A percentile compares a stretch with the other conserved stretches of the same genome.
Conservation (phyloP, 2,113 vertebrate species). For the Phylloscopus trochiloides region DNA sequence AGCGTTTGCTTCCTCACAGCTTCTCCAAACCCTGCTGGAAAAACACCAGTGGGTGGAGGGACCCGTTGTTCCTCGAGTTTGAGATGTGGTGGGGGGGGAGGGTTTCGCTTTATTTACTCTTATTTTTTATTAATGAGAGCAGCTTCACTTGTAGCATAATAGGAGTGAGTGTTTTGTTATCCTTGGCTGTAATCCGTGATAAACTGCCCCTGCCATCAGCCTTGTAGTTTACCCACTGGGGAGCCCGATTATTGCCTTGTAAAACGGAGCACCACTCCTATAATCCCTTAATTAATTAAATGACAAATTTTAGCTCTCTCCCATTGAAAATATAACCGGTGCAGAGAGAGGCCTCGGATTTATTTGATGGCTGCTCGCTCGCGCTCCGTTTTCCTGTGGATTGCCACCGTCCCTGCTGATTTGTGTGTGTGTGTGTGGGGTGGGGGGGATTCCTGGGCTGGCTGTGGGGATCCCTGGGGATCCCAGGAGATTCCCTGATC, state of each 20-base stretch:
- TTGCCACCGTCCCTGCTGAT: background rate
- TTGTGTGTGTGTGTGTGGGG: accelerated
- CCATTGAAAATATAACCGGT: conserved; percentile 74
- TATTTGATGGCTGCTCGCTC: conserved; percentile 20
- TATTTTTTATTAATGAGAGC: conserved; percentile 77
- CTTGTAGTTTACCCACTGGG: conserved; percentile 76
- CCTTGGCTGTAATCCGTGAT: conserved; percentile 74
- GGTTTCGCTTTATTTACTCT: conserved; percentile 67
- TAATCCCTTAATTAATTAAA: conserved; percentile 82
- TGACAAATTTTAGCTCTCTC: conserved; percentile 78
- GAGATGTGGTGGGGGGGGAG: background rate
- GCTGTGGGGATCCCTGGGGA: background rate
- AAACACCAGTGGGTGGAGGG: conserved; percentile 36
- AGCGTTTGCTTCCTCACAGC: conserved; percentile 61
- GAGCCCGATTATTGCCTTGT: conserved; percentile 80
- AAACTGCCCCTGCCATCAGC: conserved; percentile 72
- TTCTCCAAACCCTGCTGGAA: conserved; percentile 57
- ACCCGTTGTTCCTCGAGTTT: conserved; percentile 29
- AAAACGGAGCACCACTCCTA: conserved; percentile 80
- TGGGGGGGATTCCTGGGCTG: background rate
- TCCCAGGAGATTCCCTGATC: background rate
- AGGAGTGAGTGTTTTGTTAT: conserved; percentile 73
- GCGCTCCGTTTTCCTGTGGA: background rate
- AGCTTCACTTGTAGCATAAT: conserved; percentile 64
- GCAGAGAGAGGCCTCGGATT: conserved; percentile 59